These are phyloP conservation scores for Pyrgilauda ruficollis DNA, from an alignment of 2,113 vertebrate genomes.

Conservation along the genomic window DNA sequence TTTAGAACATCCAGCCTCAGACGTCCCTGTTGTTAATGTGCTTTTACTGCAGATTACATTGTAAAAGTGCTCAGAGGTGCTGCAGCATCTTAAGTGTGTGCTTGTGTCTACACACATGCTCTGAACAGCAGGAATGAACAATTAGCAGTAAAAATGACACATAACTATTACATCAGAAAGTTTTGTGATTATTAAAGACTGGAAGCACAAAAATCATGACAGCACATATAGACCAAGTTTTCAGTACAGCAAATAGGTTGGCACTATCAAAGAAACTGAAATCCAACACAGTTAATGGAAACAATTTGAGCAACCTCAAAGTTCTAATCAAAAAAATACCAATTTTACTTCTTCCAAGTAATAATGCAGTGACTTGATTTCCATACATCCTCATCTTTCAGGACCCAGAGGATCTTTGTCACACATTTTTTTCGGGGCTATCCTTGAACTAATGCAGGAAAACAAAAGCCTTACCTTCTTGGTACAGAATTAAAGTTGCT, in stretches of 20 bases:
- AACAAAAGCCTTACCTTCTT: not conserved
- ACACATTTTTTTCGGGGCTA: not conserved
- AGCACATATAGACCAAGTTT: not conserved
- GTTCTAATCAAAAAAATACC: not conserved
- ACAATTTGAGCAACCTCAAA: not conserved
- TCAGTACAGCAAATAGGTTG: not conserved
- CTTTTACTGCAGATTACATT: not conserved
- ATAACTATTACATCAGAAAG: not conserved
- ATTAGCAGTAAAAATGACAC: not conserved
- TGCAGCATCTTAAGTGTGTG: not conserved
- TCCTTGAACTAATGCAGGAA: not conserved
- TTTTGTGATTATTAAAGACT: not conserved
- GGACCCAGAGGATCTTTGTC: not conserved
- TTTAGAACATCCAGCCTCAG: not conserved
- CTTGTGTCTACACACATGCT: not conserved
- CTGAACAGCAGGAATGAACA: not conserved
- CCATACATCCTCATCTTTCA: not conserved
- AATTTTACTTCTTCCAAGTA: not conserved
- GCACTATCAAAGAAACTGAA: not conserved
- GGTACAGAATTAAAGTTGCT: not conserved
- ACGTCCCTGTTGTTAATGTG: not conserved
- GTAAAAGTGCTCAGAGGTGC: not conserved
- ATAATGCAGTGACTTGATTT: not conserved
- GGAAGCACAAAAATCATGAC: not conserved
- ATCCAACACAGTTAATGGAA: not conserved